Conservation (phyloP, 92 coral and sea anemone genomes). For the Epizoanthus fatuus region DNA sequence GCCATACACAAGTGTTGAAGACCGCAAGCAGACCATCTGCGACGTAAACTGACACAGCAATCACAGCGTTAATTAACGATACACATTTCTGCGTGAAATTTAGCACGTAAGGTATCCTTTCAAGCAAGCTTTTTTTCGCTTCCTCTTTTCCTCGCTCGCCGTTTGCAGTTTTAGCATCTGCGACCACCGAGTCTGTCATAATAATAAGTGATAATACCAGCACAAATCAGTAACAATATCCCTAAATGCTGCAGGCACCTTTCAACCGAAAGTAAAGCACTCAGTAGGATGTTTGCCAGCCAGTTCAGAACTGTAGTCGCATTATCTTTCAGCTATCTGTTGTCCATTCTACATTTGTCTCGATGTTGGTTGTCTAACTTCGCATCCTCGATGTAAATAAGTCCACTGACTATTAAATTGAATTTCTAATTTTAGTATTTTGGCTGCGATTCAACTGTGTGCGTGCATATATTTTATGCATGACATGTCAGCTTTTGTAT, state of each 20-base stretch:
- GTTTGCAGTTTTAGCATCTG: neutral
- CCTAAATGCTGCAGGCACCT: conserved; percentile 6
- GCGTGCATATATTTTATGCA: conserved; percentile 38
- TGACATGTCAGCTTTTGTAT: conserved; percentile 7
- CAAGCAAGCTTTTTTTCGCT: neutral
- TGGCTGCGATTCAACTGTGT: neutral
- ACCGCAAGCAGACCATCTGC: conserved; percentile 15
- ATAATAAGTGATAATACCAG: too few species aligned
- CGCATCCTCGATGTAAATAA: conserved; percentile 13
- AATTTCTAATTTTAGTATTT: conserved; percentile 8
- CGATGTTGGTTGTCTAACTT: neutral
- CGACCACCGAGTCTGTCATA: conserved; percentile 12
- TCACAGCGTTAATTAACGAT: neutral
- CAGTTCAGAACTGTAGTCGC: neutral
- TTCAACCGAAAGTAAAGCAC: neutral
- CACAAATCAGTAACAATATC: neutral
- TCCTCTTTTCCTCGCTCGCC: conserved; percentile 10
- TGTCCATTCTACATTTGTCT: neutral
- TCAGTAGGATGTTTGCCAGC: conserved; percentile 15
- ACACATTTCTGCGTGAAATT: neutral
- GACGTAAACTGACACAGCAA: neutral
- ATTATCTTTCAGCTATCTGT: neutral
- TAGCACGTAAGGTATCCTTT: neutral
- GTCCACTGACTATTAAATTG: conserved; percentile 5
- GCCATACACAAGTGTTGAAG: conserved; percentile 5